Conservation (phyloP, 2,113 vertebrate genomes). For the Rhinopomastus cyanomelas region DNA sequence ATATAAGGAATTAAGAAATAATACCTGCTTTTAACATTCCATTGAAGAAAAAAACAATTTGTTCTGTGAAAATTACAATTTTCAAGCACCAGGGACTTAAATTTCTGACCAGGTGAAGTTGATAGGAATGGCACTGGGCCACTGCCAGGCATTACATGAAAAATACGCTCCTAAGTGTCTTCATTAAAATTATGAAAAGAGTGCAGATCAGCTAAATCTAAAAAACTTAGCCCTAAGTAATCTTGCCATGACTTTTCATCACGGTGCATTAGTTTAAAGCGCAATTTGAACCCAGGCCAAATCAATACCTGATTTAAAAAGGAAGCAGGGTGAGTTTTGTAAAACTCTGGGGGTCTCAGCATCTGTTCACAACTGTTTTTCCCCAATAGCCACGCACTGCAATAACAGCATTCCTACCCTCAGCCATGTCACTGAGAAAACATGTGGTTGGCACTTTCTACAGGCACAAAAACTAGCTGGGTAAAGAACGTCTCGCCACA, state of each 20-base stretch:
- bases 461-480: neutral
- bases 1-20: neutral
- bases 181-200: conserved; percentile 33
- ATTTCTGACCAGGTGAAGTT: conserved; percentile 10
- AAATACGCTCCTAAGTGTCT: conserved; percentile 9
- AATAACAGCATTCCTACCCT: neutral
- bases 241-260: conserved; percentile 17
- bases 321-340: neutral
- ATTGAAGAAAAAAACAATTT: neutral
- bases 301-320: conserved; percentile 39
- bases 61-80: neutral
- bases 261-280: conserved; percentile 39
- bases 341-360: neutral
- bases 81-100: neutral
- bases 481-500: neutral
- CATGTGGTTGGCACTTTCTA: neutral
- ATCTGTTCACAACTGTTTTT: too few relatives aligned
- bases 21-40: neutral
- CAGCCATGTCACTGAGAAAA: neutral
- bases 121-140: neutral
- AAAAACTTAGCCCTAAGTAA: conserved; percentile 21
- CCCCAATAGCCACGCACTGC: neutral
- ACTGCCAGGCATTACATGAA: neutral
- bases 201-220: conserved; percentile 27
- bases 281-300: conserved; percentile 26